Base-by-base conservation (phyloP, 2,888 invertebrate genomes). In the Tuberolachnus salignus region DNA sequence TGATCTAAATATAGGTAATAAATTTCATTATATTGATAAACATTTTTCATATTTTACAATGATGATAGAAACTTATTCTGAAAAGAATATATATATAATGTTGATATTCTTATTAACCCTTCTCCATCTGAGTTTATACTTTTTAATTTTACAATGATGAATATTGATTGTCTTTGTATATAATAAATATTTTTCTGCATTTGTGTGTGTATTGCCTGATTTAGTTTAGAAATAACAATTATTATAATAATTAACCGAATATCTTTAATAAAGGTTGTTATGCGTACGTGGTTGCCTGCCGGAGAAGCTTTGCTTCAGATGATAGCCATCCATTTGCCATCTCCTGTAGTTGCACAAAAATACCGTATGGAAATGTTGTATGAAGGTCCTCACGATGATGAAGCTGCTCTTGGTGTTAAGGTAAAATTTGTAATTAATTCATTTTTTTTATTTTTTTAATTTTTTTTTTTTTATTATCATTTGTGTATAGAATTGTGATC, bases 291-390 rank as follows among this genome's bases (percentile, higher is more conserved):
- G 99, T 89, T 99, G 87, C 99, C 99, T 80, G 99, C 99, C 86
- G 99, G 99, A 83, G 98, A 99, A 87, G 97, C 99, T 84, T 88
- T 99, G 84, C 94, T 99, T 88, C 98, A 99, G 90, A 99, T 99
- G 99, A 99, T 99, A 88, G 96, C 97, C 88, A 97, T 99, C 86
- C 99, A 99, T 86, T 89, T 99, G 86, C 99, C 99, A 81, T 99
- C 98, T 44, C 99, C 99, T 3, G 98, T 99, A 74, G 95, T 95
- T 81, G 98, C 99, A 78, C 99, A 99, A 88, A 95, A 93, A 86
- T 99, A 99, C 89, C 92, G 99, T 88, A 97, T 97, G 94, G 98
- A 99, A 88, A 94, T 98, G 94, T 88, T 99, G 87, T 99, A 99
- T 87, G 99, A 99, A 88, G 99, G 98, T 84, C 98, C 98, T 78